phyloP scores from a whole-genome alignment of 2,113 vertebrate species.

The Scophthalmus maximus region DNA sequence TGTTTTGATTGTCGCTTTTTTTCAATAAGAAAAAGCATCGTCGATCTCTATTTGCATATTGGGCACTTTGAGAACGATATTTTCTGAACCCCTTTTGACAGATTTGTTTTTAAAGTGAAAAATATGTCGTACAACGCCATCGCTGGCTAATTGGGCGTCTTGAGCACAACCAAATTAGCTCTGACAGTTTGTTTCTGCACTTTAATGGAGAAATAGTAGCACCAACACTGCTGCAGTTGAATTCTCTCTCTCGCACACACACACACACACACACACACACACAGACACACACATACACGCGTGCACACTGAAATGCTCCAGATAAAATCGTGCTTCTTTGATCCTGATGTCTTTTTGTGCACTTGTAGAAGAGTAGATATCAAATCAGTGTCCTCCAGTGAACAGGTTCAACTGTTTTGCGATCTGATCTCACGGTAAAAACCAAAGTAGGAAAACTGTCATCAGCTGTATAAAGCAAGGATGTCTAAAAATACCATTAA shows the following conservation, averaged over 20 bases:
- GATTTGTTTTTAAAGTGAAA: neutral
- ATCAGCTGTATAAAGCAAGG: too few relatives aligned
- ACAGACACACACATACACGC: too few relatives aligned
- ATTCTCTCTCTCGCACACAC: too few relatives aligned
- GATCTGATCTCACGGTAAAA: too few relatives aligned
- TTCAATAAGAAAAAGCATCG: neutral
- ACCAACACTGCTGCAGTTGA: constrained; percentile 11
- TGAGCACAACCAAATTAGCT: constrained; percentile 37
- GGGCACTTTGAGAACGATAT: neutral
- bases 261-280: too few relatives aligned
- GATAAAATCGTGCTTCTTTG: neutral
- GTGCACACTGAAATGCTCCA: constrained; percentile 7
- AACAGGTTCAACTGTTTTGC: neutral
- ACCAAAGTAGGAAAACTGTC: too few relatives aligned
- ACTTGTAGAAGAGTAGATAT: neutral
- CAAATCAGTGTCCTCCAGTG: neutral
- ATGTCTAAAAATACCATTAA: too few relatives aligned
- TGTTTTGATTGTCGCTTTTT: constrained; percentile 5
- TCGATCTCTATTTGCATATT: neutral
- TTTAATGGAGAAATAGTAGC: constrained; percentile 13
- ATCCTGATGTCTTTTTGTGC: neutral
- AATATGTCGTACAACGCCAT: neutral
- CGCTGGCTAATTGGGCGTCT: constrained; percentile 27
- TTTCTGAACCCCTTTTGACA: neutral
- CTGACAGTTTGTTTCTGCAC: constrained; percentile 27